Evolutionary conservation across 2,113 vertebrate genomes (phyloP).

Genomic region (Piprites chloris): DNA sequence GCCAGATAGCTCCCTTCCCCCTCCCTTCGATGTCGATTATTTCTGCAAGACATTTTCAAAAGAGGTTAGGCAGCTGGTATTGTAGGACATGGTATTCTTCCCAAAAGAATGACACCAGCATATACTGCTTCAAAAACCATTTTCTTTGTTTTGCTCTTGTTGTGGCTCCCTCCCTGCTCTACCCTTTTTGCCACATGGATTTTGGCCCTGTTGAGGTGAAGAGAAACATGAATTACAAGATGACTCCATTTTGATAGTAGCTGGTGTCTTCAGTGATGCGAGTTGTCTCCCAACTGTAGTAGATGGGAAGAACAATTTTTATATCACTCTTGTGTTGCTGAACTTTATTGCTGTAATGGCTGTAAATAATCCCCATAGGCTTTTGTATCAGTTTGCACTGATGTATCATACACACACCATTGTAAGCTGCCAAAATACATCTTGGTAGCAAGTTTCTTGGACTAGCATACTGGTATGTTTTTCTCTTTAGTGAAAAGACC

Average conservation of each 20-base stretch:
- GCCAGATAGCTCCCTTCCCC: not conserved
- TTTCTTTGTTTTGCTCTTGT: not conserved
- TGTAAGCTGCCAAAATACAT: not conserved
- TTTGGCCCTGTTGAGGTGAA: not conserved
- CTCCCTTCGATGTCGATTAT: not conserved
- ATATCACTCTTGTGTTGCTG: not conserved
- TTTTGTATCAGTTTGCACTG: slow-evolving; percentile 21
- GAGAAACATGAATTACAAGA: not conserved
- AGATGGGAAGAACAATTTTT: slow-evolving; percentile 6
- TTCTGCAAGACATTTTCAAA: not conserved
- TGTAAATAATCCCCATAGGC: slow-evolving; percentile 20
- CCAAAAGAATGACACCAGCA: not conserved
- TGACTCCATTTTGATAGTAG: not conserved
- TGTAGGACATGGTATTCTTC: not conserved
- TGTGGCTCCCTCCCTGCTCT: not conserved
- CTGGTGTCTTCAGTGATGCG: not conserved
- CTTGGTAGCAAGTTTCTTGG: not conserved
- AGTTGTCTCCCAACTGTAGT: not conserved
- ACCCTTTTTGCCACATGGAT: not conserved
- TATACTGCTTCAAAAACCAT: not conserved
- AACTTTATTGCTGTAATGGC: slow-evolving; percentile 11
- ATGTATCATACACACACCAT: not conserved
- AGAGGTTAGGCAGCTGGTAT: not conserved
- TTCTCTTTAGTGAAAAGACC: not conserved
- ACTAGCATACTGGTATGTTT: not conserved